Evolutionary conservation across 2,113 vertebrate genomes (phyloP), one percentile per base, ranked within the genome.

Genomic region (Carollia perspicillata): DNA sequence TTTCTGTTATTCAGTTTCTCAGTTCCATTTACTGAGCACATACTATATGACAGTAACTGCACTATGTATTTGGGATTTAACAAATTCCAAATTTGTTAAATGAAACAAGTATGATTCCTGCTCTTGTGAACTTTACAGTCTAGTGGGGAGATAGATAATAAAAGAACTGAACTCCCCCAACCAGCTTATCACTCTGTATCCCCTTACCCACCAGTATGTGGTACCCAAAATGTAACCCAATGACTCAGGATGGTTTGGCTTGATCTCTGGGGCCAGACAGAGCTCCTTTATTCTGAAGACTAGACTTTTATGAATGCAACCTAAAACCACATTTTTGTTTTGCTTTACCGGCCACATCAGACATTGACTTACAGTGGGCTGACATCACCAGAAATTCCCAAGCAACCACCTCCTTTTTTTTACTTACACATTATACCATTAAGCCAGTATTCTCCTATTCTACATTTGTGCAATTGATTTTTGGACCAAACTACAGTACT

Each of bases 401-500:
- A 83, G 26, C 5, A 68, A 60, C 23, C 20, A 42, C 16, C 20
- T 37, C 9, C 17, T 6, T 11, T 74, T 37, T 18, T 44, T n/a
- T 17, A 40, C 40, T 33, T 10, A 8, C 23, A 83, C 85, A 30
- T 66, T 88, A 33, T 58, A 35, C 28, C 49, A 63, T 83, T 85
- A 74, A 89, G 42, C 23, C 37, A 89, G 22, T 84, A 90, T 94
- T 84, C 26, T 53, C 44, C 51, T 55, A 55, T 55, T 22, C 20
- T 75, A 6, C 91, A 55, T 65, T 93, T 89, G 68, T 94, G 20
- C 58, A 89, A 35, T 79, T 85, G 68, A 79, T 33, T 93, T 80
- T 74, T 71, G 58, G 35, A 69, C 9, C 63, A 71, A 92, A 71
- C 35, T 74, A 4, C 33, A 40, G 26, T 37, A 79, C 13, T 90